Evolutionary conservation across 2,888 invertebrate genomes (phyloP).

Genomic region (Mylabris sibirica): DNA sequence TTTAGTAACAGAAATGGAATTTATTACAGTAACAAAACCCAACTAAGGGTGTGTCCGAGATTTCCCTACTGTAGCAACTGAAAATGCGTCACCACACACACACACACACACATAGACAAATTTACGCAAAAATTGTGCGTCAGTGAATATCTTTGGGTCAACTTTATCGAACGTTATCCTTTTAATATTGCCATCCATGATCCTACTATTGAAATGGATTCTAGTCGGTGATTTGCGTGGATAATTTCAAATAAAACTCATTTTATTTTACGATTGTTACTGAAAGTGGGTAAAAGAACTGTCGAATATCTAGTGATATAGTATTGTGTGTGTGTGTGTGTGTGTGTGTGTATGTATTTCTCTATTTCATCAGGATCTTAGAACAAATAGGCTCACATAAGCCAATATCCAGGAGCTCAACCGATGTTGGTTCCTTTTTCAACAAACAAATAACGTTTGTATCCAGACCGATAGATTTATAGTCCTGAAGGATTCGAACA

Average conservation of each 20-base stretch:
- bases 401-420: conserved; percentile 50
- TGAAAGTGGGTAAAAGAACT: background rate
- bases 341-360: conserved; percentile 39
- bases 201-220: background rate
- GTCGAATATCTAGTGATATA: no score
- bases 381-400: conserved; percentile 52
- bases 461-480: conserved; percentile 53
- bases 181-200: background rate
- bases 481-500: conserved; percentile 48
- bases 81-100: no score
- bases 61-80: no score
- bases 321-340: no score
- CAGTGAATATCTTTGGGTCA: background rate
- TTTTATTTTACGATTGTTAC: conserved; percentile 7
- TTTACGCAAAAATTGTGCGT: no score
- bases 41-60: no score
- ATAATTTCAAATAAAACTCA: conserved; percentile 11
- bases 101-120: no score
- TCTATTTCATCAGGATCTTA: conserved; percentile 52
- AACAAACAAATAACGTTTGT: conserved; percentile 51
- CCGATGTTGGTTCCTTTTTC: conserved; percentile 40
- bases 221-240: conserved; percentile 7
- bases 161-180: conserved; percentile 9
- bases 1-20: no score
- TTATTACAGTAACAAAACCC: no score